Evolutionary conservation across 1,140 invertebrate genomes (phyloP).

Genomic region (Drosophila jambulina): DNA sequence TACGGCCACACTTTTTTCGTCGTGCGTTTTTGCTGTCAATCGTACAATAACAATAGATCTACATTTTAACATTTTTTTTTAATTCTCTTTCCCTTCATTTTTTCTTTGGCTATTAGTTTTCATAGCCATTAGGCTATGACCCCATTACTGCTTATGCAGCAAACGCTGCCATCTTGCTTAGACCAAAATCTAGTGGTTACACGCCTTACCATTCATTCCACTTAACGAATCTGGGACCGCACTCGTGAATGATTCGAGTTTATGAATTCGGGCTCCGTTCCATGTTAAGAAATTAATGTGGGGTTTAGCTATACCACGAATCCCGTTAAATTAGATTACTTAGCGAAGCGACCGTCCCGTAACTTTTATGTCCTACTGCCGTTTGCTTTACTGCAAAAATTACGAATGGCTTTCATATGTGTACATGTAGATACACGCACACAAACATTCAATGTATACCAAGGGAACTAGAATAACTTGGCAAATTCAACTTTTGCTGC

Average conservation of each 20-base stretch:
- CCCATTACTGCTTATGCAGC: not conserved
- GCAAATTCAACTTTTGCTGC: slow-evolving; percentile 32
- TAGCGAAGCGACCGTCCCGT: not conserved
- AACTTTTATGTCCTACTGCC: slow-evolving; percentile 11
- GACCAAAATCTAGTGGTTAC: slow-evolving; percentile 27
- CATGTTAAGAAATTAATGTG: not conserved
- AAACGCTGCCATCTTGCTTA: slow-evolving; percentile 4
- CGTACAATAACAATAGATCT: not conserved
- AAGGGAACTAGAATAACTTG: slow-evolving; percentile 43
- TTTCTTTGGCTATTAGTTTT: slow-evolving; percentile 3
- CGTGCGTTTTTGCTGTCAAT: not conserved
- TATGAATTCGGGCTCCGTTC: not conserved
- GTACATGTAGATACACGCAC: slow-evolving; percentile 15
- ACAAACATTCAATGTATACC: slow-evolving; percentile 15
- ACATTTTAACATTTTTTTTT: not conserved
- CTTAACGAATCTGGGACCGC: slow-evolving; percentile 2
- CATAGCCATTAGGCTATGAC: slow-evolving; percentile 5
- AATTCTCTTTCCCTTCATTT: not conserved
- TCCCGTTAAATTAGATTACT: too few relatives aligned
- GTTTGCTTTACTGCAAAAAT: slow-evolving; percentile 30
- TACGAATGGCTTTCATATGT: slow-evolving; percentile 33
- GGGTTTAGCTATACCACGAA: not conserved
- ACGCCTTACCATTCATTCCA: slow-evolving; percentile 12
- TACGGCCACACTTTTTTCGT: slow-evolving; percentile 3
- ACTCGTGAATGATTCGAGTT: not conserved